Conservation (phyloP, 2,113 vertebrate genomes). For the Oreocharis arfaki region DNA sequence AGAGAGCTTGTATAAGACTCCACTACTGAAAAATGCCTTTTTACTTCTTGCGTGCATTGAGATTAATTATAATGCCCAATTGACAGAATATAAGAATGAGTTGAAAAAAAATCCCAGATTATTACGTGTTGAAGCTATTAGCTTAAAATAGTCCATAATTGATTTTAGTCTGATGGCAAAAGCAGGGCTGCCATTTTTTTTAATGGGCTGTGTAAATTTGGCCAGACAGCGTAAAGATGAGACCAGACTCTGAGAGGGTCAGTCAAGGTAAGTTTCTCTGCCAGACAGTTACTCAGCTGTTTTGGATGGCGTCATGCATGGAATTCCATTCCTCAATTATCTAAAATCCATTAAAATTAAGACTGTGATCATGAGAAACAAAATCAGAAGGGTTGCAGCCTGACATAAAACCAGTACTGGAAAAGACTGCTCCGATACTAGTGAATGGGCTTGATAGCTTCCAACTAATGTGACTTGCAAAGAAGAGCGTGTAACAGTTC, state of each 20-base stretch:
- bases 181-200: not conserved
- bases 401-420: not conserved
- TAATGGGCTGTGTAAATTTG: not conserved
- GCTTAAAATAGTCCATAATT: constrained; percentile 24
- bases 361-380: not conserved
- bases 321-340: not conserved
- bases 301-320: not conserved
- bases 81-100: not conserved
- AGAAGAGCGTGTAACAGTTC: not conserved
- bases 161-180: not conserved
- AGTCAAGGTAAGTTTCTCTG: not conserved
- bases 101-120: not conserved
- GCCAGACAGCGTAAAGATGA: not conserved
- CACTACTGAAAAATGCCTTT: not conserved
- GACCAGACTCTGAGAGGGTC: not conserved
- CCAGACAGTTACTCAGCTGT: not conserved
- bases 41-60: not conserved
- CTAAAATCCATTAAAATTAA: not conserved
- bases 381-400: not conserved
- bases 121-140: constrained; percentile 4
- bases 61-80: not conserved
- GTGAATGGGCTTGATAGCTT: not conserved
- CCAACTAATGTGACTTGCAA: not conserved
- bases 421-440: not conserved
- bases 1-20: not conserved